Conservation (phyloP, 2,888 invertebrate genomes). For the Tethea ocularis region DNA sequence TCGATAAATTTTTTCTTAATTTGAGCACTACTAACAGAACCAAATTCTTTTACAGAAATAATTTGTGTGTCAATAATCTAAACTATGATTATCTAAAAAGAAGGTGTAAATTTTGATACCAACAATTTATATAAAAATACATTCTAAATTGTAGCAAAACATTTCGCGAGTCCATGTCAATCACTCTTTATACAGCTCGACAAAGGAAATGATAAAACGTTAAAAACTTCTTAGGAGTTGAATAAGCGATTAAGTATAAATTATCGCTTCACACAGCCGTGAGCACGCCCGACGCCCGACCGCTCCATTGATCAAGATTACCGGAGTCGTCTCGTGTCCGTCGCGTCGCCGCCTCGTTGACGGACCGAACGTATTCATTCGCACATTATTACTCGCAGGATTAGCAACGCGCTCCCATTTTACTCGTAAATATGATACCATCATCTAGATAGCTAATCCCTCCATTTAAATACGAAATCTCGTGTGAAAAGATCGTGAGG, state of each 20-base stretch:
- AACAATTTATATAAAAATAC: background rate
- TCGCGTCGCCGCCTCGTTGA: background rate
- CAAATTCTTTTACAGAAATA: too few relatives aligned
- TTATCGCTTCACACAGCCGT: background rate
- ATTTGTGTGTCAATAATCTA: too few relatives aligned
- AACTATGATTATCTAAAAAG: too few relatives aligned
- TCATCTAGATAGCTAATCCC: slow-evolving; percentile 9
- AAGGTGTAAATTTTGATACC: background rate
- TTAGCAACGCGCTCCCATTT: slow-evolving; percentile 5
- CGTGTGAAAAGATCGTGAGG: slow-evolving; percentile 1
- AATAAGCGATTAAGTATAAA: slow-evolving; percentile 6
- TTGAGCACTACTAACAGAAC: too few relatives aligned
- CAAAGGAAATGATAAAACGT: slow-evolving; percentile 1
- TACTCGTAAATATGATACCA: slow-evolving; percentile 8
- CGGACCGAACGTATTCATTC: background rate
- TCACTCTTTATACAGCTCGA: background rate
- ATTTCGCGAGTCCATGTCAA: background rate
- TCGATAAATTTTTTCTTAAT: too few relatives aligned
- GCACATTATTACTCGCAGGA: slow-evolving; percentile 2
- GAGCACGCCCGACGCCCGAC: background rate
- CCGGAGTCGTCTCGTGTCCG: background rate
- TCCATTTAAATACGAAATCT: slow-evolving; percentile 6
- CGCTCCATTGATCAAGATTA: slow-evolving; percentile 10
- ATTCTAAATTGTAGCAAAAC: slow-evolving; percentile 1
- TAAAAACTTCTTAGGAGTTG: background rate